Evolutionary conservation across 2,113 vertebrate genomes (phyloP), one percentile per base, ranked within the genome.

Genomic region (Diphyllodes magnificus): DNA sequence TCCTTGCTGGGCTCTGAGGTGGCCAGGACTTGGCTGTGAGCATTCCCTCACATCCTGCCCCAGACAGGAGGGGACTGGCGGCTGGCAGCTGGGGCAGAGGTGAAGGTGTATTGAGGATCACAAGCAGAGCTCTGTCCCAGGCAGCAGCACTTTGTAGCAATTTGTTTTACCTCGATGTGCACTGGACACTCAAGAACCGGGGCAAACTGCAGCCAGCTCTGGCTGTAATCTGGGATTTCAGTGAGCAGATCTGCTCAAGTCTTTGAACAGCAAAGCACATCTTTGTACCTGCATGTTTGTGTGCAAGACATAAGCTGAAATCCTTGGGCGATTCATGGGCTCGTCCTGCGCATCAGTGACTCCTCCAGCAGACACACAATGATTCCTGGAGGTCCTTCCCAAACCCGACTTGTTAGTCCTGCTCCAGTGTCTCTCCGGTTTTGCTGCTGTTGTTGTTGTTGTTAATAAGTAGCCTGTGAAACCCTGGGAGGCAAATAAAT

Each of bases 391-490:
- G 8, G 39, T 84, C 92, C 86, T 93, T 90, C 77, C 82, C 90
- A 73, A 96, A 70, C 72, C 72, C 59, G 53, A 86, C 82, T 85
- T 93, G 31, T 93, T 86, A 96, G 39, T 42, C 64, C 80, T 76
- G 78, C 57, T 70, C 37, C 60, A 44, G 16, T 0, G 1, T 76
- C 70, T 85, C 70, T 42, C 60, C 1, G 3, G n/a, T 47, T 86
- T 88, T 85, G 42, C 66, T 72, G 61, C 65, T 71, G 42, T 4
- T 56, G 60, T 2, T 61, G 28, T 88, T 68, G 57, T 96, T 96
- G 72, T 92, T 96, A 95, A 70, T 64, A 91, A 96, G 63, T 68
- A 82, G 30, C 80, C 82, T 93, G 66, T 21, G 92, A 95, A 97
- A 93, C 78, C 69, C 85, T 84, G 89, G 81, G 76, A 50, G 84